Evolutionary conservation across 2,888 invertebrate species (phyloP).

Genomic region (Caenorhabditis sulstoni): DNA sequence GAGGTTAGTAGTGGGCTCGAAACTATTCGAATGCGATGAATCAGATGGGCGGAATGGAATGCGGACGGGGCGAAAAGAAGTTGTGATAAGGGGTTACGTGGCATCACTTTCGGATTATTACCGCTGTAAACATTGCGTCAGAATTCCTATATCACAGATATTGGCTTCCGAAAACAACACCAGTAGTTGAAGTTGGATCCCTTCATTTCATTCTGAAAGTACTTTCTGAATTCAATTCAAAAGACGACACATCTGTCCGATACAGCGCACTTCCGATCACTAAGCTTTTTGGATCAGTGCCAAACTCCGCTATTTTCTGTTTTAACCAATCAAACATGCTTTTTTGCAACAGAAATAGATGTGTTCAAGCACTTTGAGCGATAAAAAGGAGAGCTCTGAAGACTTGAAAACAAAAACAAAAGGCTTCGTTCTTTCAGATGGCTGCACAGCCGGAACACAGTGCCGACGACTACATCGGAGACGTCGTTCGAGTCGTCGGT

Average conservation of each 20-base stretch:
- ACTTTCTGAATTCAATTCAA: not conserved
- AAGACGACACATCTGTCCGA: no score
- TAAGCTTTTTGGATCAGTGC: no score
- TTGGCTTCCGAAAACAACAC: slow-evolving; percentile 1
- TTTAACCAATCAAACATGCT: not conserved
- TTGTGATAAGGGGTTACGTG: slow-evolving; percentile 1
- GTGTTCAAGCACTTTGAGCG: not conserved
- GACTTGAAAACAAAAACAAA: not conserved
- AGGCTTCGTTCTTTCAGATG: slow-evolving; percentile 47
- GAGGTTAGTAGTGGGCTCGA: slow-evolving; percentile 31
- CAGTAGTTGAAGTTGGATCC: not conserved
- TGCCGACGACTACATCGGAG: slow-evolving; percentile 46
- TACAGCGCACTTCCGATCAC: no score
- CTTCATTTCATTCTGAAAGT: no score
- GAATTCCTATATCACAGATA: not conserved
- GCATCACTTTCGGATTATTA: not conserved
- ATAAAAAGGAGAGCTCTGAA: not conserved
- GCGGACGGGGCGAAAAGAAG: slow-evolving; percentile 17
- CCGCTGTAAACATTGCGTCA: slow-evolving; percentile 6
- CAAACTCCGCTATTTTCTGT: no score
- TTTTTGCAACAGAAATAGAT: slow-evolving; percentile 27
- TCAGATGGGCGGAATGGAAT: slow-evolving; percentile 47
- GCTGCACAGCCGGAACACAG: slow-evolving; percentile 43
- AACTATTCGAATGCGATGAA: slow-evolving; percentile 19
- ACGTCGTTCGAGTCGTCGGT: slow-evolving; percentile 52